Base-by-base conservation (phyloP, 2,113 vertebrate species). In the Nicator chloris region DNA sequence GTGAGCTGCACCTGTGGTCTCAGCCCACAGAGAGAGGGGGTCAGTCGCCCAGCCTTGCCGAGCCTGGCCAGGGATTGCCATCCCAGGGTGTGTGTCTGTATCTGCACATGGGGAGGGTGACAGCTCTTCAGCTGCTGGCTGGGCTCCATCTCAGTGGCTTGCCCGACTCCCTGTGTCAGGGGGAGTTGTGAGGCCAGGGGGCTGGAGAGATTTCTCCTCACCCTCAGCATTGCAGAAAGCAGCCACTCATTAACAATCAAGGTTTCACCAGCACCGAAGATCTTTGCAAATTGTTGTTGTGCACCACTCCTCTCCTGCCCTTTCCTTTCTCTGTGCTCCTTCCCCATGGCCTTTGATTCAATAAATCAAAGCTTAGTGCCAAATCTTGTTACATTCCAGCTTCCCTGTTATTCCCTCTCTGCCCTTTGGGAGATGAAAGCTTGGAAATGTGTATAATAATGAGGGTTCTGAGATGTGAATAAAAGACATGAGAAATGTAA, bases 341-440 rank as follows among this genome's bases (percentile, higher is more conserved):
- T 95, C 60, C 27, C 30, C 6, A 7, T 47, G 31, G 87, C 78
- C 93, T 95, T 92, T 95, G 91, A 95, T 93, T 95, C 83, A 92
- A 92, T 91, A 92, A 95, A 96, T 97, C 88, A 94, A 97, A 95
- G 86, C 84, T 92, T 86, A 86, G 73, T 89, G 86, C 83, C 88
- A 93, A 84, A 79, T 75, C 80, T 86, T 76, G 83, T 93, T 95
- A 89, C 89, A 87, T 94, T 89, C 83, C 73, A 89, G 13, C 83
- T 95, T 86, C 61, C 81, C 56, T 66, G 49, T 71, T 93, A 64
- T 56, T 92, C 77, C 68, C 23, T 78, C 64, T 89, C 60, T 95
- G 89, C 61, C 80, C 92, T 96, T 88, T 87, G 86, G 94, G 89
- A 97, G 88, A 88, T 83, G 82, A 81, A 93, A 92, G 83, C 91